Base-by-base conservation (phyloP, 1,140 invertebrate genomes). In the Tribolium castaneum region DNA sequence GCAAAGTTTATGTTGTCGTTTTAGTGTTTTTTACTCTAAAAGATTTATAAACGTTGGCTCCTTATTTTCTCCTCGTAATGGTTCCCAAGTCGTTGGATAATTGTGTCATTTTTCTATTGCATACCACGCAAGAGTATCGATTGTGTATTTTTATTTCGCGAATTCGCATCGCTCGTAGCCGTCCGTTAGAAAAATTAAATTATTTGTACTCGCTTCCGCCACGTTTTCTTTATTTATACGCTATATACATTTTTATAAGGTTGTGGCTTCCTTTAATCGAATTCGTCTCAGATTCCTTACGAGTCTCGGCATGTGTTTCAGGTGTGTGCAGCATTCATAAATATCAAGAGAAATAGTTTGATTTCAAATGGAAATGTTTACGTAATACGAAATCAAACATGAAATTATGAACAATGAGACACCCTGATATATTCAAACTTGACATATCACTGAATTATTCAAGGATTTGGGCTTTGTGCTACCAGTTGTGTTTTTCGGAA, bases 171-270 rank as follows among this genome's bases (percentile, higher is more conserved):
- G 16, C 16, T 19, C 16, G 16, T 19, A 19, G 16, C 16, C 16
- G 16, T 9, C 7, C 7, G 39, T 45, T 10, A 45, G n/a, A 66
- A 30, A 66, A 66, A 66, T 35, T 34, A 34, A 35, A 66, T 62
- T 62, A 62, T 35, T 66, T 30, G 25, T 13, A 14, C 25, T 14
- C 30, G 30, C n/a, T 66, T 66, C 59, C 59, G 30, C 25, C 59
- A 34, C 59, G 22, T 25, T 66, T 66, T 25, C 59, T 66, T 66
- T 66, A 34, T 66, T 66, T 66, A 66, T 66, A 66, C 30, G 59
- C 6, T 12, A 35, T 66, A 66, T 66, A 66, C 59, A 66, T 66
- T 66, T 66, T 66, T 66, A 66, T 66, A 66, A 66, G 54, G 54
- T 59, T 25, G 52, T 56, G 10, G 59, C 59, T 66, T 35, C 59